Evolutionary conservation across 2,797 vertebrate genomes (phyloP), one percentile per base, ranked within the genome.

Genomic region (Borostomias antarcticus): DNA sequence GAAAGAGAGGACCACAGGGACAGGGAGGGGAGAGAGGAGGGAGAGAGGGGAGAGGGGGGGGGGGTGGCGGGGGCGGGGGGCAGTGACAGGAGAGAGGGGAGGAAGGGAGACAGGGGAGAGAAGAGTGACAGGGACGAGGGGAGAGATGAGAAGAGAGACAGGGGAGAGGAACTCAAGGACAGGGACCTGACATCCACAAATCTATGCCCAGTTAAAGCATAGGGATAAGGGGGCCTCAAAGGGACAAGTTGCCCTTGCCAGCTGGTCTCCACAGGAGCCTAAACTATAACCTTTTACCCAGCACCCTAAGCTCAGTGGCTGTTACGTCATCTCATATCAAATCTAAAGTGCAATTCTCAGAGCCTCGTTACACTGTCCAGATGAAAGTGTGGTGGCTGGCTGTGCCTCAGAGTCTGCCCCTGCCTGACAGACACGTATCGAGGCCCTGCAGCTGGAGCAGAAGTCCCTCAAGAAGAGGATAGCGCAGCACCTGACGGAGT

Each of bases 391-490:
- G 35, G 35, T 37, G n/a, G n/a, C n/a, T n/a, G n/a, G n/a, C n/a
- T n/a, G n/a, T n/a, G n/a, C n/a, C n/a, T 40, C 13, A 11, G 37
- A 13, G 40, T 45, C 17, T n/a, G 15, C n/a, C 40, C n/a, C 40
- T 17, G 2, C 32, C 4, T 63, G 40, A 64, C 52, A 93, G 93
- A 87, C 82, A 69, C 84, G 84, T 60, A 91, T 91, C 67, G 88
- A 91, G n/a, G 80, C 77, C 59, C 82, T 93, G 56, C 86, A 93
- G 74, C 70, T 90, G 50, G 89, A 93, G 58, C 77, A 92, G 57
- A 92, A 91, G 82, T 78, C 88, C 67, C 89, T 80, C 37, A 93
- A 93, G 75, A 88, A 87, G 70, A 93, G 88, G 77, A 92, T 89
- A 66, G 90, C 91, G 0, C 69, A 91, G 59, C 92, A 91, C 72